Evolutionary conservation across 2,113 vertebrate genomes (phyloP), one percentile per base, ranked within the genome.

Genomic region (Corapipo altera): DNA sequence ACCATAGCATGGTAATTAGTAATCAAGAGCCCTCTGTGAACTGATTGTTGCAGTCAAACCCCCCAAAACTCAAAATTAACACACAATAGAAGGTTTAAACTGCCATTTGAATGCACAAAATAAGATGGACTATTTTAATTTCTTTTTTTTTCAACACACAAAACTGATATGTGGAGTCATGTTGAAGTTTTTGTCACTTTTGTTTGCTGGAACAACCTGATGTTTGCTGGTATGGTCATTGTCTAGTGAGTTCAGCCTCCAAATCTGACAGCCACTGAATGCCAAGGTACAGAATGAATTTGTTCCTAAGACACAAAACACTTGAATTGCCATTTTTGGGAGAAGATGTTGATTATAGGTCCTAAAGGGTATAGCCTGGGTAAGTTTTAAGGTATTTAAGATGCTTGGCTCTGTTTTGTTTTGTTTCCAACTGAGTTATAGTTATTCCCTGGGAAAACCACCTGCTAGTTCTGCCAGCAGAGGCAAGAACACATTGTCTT

Each of bases 11-110:
- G 49, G 76, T 77, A 94, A 89, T 88, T 84, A 84, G 72, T 78
- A 96, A 94, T 88, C 24, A 80, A 88, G 72, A 67, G 19, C 20
- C 64, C 72, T 93, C 86, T 72, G 69, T 72, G 78, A 88, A 69
- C 66, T 13, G 51, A 74, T 74, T 51, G 70, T 15, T 66, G 37
- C 37, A 57, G 41, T 70, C 62, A 46, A 85, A 76, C 85, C 58
- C 0, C 5, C 62, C 75, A 73, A 67, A 37, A 61, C 3, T 3
- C 32, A 35, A 57, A 91, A 93, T 92, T 90, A 86, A 59, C 24
- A 37, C 48, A 81, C 26, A 92, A 72, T 30, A 28, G 51, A 43
- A 74, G 14, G 52, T 70, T 93, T 88, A 30, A 80, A 78, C 28
- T 51, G 27, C 7, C 14, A 26, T 88, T 93, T 85, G n/a, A 67